Evolutionary conservation across 2,797 vertebrate genomes (phyloP), one percentile per base, ranked within the genome.

Genomic region (Notoglanidium macrostoma): DNA sequence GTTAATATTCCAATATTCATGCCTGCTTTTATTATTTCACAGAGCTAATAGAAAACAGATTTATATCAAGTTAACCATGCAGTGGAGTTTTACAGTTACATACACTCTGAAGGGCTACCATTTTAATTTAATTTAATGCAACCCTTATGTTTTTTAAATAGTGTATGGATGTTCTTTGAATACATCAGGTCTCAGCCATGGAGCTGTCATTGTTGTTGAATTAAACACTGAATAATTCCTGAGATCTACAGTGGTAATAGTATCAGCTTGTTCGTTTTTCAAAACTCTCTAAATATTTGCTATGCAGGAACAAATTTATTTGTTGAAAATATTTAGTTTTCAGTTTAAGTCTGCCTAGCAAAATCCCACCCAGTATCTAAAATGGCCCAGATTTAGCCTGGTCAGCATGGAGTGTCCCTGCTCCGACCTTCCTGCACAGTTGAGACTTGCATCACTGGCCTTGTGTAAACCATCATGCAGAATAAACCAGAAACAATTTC

Each of bases 1-100:
- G 88, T 6, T 19, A 59, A 88, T 88, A 90, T 89, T 89, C 61
- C 87, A 86, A 54, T 89, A 86, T 87, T 90, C 61, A 82, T 80
- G 85, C 49, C 63, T 85, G 44, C 68, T 85, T 87, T 78, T 26
- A 79, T 88, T 67, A 79, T 44, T 40, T 83, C n/a, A 79, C 12
- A n/a, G 10, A 44, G 54, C 12, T 46, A 46, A 73, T n/a, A 84
- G 61, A n/a, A 55, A 57, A 85, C 44, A 46, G 44, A 49, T 63
- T 89, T 46, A 26, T 59, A n/a, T 65, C 46, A 44, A 5, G 35
- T 61, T 59, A 19, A 7, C 6, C 5, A 26, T 68, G 57, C 32
- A 65, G 23, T 54, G 49, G 55, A n/a, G 61, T 35, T 35, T 54
- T 40, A 32, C 85, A 77, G 49, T 1, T 78, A 11, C 51, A 55